Evolutionary conservation across 2,797 vertebrate species (phyloP).

Genomic region (Sardinella longiceps): DNA sequence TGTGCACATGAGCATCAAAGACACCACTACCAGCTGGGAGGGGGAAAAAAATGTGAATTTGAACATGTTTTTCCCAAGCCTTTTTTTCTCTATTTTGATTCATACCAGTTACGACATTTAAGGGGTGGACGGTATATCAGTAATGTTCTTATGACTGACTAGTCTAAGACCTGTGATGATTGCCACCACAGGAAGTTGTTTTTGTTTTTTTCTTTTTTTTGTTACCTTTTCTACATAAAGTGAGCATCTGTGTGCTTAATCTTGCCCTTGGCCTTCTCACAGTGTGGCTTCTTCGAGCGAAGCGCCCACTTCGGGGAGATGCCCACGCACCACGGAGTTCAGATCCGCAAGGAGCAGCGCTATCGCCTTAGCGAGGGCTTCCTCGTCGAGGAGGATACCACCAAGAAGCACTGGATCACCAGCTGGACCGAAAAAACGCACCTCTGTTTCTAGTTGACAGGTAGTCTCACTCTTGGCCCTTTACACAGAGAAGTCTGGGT

Average conservation of each 20-base stretch:
- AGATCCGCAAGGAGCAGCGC: conserved; percentile 79
- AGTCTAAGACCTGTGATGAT: not conserved
- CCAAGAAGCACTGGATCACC: conserved; percentile 85
- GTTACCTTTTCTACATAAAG: not conserved
- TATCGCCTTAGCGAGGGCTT: conserved; percentile 70
- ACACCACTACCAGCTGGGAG: not conserved
- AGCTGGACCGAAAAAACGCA: conserved; percentile 78
- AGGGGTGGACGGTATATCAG: not conserved
- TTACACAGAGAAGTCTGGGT: not conserved
- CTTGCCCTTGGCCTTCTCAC: conserved; percentile 30
- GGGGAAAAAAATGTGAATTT: not conserved
- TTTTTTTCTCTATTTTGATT: not conserved
- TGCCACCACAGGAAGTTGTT: not conserved
- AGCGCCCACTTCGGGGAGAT: conserved; percentile 75
- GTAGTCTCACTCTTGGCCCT: not conserved
- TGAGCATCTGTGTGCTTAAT: not conserved
- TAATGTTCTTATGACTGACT: not conserved
- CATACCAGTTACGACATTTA: not conserved
- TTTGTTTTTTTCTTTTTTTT: not conserved
- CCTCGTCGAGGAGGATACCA: conserved; percentile 67
- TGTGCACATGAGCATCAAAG: not conserved
- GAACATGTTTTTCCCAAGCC: not conserved
- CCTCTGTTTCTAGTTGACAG: conserved; percentile 66
- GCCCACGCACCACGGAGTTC: conserved; percentile 84
- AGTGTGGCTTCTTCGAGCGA: conserved; percentile 88